Conservation (phyloP, 2,888 invertebrate genomes). For the Troides aeacus region DNA sequence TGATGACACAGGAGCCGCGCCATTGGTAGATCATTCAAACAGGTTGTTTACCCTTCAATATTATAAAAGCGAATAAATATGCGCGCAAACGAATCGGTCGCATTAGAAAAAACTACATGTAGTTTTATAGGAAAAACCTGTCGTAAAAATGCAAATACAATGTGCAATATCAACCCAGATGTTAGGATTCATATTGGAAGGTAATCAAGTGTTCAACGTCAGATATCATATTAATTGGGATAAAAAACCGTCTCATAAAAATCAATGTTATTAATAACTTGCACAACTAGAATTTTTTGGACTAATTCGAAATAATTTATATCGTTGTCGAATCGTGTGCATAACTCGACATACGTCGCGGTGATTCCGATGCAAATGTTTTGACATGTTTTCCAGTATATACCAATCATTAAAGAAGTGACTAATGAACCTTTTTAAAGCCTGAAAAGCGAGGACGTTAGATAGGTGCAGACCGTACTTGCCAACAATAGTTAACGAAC, state of each 20-base stretch:
- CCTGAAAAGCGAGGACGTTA: slow-evolving; percentile 48
- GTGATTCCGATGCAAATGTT: slow-evolving; percentile 35
- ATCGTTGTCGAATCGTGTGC: slow-evolving; percentile 2
- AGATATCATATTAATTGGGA: slow-evolving; percentile 40
- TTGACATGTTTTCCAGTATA: slow-evolving; percentile 38
- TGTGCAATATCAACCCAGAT: slow-evolving; percentile 19
- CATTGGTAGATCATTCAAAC: slow-evolving; percentile 29
- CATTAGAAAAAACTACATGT: slow-evolving; percentile 11
- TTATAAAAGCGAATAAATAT: slow-evolving; percentile 31
- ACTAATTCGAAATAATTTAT: slow-evolving; percentile 21
- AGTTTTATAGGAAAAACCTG: slow-evolving; percentile 22
- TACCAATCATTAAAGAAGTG: slow-evolving; percentile 54
- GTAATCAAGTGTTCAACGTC: slow-evolving; percentile 18
- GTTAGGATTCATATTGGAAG: slow-evolving; percentile 6
- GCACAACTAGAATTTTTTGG: slow-evolving; percentile 41
- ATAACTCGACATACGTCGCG: slow-evolving; percentile 16
- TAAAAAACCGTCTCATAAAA: slow-evolving; percentile 39
- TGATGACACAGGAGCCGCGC: slow-evolving; percentile 55
- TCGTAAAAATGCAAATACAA: slow-evolving; percentile 30
- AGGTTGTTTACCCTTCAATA: slow-evolving; percentile 29
- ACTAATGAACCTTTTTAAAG: slow-evolving; percentile 52
- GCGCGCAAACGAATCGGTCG: slow-evolving; percentile 10
- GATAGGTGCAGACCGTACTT: slow-evolving; percentile 54
- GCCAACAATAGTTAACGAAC: slow-evolving; percentile 53
- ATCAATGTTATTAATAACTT: slow-evolving; percentile 41